Base-by-base conservation (phyloP, 1,140 invertebrate genomes). In the Dendroctonus ponderosae region DNA sequence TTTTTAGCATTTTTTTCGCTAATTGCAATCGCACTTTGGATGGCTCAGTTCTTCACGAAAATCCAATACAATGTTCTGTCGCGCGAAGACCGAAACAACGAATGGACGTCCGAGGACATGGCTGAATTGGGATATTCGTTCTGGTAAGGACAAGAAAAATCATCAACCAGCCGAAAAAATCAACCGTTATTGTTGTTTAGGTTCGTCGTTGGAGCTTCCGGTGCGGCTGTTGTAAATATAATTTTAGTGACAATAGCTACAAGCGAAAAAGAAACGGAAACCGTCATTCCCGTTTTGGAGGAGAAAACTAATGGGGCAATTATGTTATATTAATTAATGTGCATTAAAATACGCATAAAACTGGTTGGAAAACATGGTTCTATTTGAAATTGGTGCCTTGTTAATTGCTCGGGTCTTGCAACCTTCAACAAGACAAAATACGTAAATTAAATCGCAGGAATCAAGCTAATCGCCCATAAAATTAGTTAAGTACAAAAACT, bases 251-350 rank as follows among this genome's bases (percentile, higher is more conserved):
- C 86, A 64, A 85, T 91, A 71, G 90, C 89, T 11, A 87, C 86
- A 51, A 85, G 84, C 38, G 87, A 89, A 74, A 80, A 85, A 26
- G 84, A 87, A 41, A 81, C 85, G 37, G 86, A 86, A 69, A 80
- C 84, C 0, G 82, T 86, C 1, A 85, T 87, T 54, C 88, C 89
- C 0, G 85, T 89, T 39, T 80, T 89, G 7, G 89, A 92, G 74
- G 90, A 92, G 78, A 92, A 92, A 80, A 85, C 88, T 58, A 91
- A 91, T 70, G 90, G 89, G 73, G 90, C 89, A 70, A 92, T 92
- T 76, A 92, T 93, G 90, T 80, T 92, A 53, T 92, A 92, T 75
- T 92, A 80, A 65, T 40, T 56, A 26, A 26, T 26, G 26, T 26
- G 26, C 26, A 26, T 26, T 26, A 26, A 26, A 26, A 26, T 26